Evolutionary conservation across 2,888 invertebrate species (phyloP), one percentile per base, ranked within the genome.

Genomic region (Trichopria drosophilae): DNA sequence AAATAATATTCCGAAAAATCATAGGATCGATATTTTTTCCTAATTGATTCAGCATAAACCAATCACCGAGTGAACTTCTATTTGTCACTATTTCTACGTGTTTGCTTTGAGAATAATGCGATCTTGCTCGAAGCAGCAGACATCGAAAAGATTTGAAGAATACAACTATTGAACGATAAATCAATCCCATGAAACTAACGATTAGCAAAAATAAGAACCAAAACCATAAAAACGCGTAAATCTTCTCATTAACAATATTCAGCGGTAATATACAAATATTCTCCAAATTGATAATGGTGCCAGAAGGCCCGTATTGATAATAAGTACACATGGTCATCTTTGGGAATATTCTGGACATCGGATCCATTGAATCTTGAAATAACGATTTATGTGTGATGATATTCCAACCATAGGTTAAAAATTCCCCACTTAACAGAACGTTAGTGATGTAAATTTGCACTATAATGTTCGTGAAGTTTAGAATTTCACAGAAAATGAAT

Each of bases 21-120:
- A 93, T 79, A 26, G 93, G 91, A 76, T 93, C 93, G 73, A 93
- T 93, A 78, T 93, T 93, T 79, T 93, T 93, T 49, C 92, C 90
- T 63, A 93, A 81, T 74, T 93, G 90, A 77, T 92, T 92, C 23
- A 93, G 82, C 62, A 93, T 84, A 77, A 93, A 93, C 93, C 93
- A 93, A 75, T 93, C 93, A 10, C 24, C 24, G 10, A 24, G 6
- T 24, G 6, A 10, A 24, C 24, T 9, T 24, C 10, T 24, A 10
- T 24, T 10, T 24, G 24, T 10, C 6, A 24, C 10, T 6, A 6
- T 9, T 24, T 24, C 10, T 9, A 24, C 24, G 6, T 24, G 7
- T 24, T 24, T 6, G 10, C 6, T 9, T 24, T 6, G 24, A 6
- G 24, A 24, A 9, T 9, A 24, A 9, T 10, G 6, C 10, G 24